Evolutionary conservation across 2,113 vertebrate species (phyloP).

Genomic region (Phaethon lepturus): DNA sequence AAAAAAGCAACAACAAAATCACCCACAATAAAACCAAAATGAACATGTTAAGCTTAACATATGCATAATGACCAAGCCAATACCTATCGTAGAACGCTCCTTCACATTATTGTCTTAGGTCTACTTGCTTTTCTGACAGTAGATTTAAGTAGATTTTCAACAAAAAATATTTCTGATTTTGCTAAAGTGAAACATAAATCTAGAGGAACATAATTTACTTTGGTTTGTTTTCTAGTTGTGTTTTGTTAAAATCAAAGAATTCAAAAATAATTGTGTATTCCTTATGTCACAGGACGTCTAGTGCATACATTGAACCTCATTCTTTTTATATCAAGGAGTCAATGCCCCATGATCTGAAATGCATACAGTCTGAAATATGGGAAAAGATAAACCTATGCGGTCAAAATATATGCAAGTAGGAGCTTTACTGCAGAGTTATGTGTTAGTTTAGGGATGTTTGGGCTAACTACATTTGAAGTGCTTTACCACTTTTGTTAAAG

Average conservation of each 20-base stretch:
- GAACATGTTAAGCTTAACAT: not conserved
- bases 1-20: rapidly evolving
- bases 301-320: not conserved
- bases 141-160: not conserved
- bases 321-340: not conserved
- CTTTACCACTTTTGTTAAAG: not conserved
- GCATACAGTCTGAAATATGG: not conserved
- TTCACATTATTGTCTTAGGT: not conserved
- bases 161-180: not conserved
- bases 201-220: not conserved
- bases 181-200: not conserved
- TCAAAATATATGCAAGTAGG: not conserved
- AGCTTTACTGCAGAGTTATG: not conserved
- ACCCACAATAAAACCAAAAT: not conserved
- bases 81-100: not conserved
- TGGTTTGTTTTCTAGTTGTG: not conserved
- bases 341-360: not conserved
- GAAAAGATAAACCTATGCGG: not conserved
- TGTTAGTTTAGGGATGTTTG: not conserved
- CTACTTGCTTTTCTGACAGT: not conserved
- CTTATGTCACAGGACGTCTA: not conserved
- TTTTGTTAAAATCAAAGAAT: constrained; percentile 8
- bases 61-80: not conserved
- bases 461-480: not conserved
- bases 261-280: not conserved